Conservation (phyloP, 1,140 invertebrate species). For the Arion vulgaris region DNA sequence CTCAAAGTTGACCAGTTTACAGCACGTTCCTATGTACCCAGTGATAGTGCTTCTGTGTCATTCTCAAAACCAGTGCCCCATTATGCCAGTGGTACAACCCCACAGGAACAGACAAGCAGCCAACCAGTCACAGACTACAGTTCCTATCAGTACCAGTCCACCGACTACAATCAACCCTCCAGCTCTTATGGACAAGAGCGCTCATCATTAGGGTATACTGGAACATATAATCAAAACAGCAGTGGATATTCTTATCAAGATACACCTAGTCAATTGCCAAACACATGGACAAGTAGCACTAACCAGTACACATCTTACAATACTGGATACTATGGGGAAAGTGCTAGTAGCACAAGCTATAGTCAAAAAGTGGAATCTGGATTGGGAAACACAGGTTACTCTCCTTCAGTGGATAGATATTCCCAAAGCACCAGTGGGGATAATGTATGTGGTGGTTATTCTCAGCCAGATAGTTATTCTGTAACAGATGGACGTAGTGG, state of each 20-base stretch:
- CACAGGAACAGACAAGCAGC: background rate
- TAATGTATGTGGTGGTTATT: background rate
- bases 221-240: background rate
- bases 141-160: background rate
- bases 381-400: background rate
- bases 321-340: background rate
- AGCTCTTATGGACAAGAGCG: background rate
- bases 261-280: background rate
- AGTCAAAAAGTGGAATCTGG: background rate
- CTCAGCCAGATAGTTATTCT: background rate
- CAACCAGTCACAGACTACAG: background rate
- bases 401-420: background rate
- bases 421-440: background rate
- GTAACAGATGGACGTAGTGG: background rate
- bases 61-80: background rate
- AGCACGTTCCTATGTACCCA: background rate
- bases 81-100: background rate
- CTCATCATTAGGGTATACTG: background rate
- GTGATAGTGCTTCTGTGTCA: background rate
- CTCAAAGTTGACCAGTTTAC: background rate
- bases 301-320: background rate
- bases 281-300: background rate
- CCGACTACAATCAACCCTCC: background rate
- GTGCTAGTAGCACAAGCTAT: background rate
- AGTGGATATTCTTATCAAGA: background rate